Evolutionary conservation across 2,888 invertebrate genomes (phyloP).

Genomic region (Podotricha telesiphe): DNA sequence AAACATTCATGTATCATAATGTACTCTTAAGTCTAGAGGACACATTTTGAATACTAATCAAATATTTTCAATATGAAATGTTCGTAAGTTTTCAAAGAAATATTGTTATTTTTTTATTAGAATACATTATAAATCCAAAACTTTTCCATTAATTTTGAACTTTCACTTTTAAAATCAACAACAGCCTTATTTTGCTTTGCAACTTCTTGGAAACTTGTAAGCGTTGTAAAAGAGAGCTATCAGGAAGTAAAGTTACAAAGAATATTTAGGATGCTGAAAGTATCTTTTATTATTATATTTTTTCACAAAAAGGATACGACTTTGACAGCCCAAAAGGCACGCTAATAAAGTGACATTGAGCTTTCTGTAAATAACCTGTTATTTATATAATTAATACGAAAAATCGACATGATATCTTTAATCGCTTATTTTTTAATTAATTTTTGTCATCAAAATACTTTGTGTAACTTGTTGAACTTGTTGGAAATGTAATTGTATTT

Average conservation of each 20-base stretch:
- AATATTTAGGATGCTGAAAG: neutral
- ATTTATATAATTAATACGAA: neutral
- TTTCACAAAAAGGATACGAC: constrained; percentile 3
- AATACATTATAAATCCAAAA: neutral
- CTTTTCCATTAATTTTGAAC: neutral
- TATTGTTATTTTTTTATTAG: neutral
- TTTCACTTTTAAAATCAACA: neutral
- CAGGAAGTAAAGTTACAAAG: neutral
- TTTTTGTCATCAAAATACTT: no score
- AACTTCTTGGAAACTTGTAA: neutral
- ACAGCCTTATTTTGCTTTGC: constrained; percentile 2
- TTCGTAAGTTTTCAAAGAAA: neutral
- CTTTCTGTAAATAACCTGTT: neutral
- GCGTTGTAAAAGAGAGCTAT: neutral
- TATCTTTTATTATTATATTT: neutral
- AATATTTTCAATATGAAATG: neutral
- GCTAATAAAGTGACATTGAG: neutral
- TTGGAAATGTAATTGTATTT: no score
- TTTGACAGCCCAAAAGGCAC: neutral
- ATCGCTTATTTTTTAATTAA: no score
- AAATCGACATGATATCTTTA: neutral
- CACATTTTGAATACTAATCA: neutral
- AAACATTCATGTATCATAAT: no score
- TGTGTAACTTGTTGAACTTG: no score
- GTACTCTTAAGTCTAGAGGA: no score